Base-by-base conservation (phyloP, 2,113 vertebrate genomes). In the Triplophysa siluroides region DNA sequence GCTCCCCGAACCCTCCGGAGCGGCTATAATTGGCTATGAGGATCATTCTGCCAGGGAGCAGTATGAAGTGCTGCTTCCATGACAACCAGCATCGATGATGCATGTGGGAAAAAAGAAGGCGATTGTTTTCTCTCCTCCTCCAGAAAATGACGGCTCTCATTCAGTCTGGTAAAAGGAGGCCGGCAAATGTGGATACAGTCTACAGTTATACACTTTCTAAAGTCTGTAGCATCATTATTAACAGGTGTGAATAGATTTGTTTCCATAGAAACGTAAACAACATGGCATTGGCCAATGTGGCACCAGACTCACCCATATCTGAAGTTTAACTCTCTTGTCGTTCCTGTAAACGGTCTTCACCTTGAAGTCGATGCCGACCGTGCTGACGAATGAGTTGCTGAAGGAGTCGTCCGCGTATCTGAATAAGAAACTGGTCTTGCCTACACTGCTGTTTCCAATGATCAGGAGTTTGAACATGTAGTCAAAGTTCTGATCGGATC, bases 401-500 rank as follows among this genome's bases (percentile, higher is more conserved):
- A 99, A 99, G 47, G 98, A 97, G 85, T 99, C 97, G 12, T 99
- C 97, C 0, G 97, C 97, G 0, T 98, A 99, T 82, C 97, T 94
- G 91, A 99, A 99, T 41, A 99, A 93, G 89, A 99, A 99, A 83
- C 96, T 98, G 0, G 98, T 99, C 86, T 99, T 99, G 54, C 97
- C 98, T 9, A 99, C 98, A 1, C 96, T 98, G 92, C 97, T 98
- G 90, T 99, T 99, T 63, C 98, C 98, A 47, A 99, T 98, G 85
- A 99, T 98, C 86, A 99, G 94, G 78, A 99, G 93, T 87, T 99
- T 98, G 92, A 99, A 99, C 98, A 99, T 99, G 90, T 98, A 99
- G 91, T 99, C 97, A 74, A 99, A 99, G 91, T 99, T 99, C 91
- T 99, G 98, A 92, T 99, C 98, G 0, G 97, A 98, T 83, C 95